These are phyloP conservation scores for Ornithoptera alexandrae DNA, from an alignment of 2,888 invertebrate genomes.

Conservation along the genomic window DNA sequence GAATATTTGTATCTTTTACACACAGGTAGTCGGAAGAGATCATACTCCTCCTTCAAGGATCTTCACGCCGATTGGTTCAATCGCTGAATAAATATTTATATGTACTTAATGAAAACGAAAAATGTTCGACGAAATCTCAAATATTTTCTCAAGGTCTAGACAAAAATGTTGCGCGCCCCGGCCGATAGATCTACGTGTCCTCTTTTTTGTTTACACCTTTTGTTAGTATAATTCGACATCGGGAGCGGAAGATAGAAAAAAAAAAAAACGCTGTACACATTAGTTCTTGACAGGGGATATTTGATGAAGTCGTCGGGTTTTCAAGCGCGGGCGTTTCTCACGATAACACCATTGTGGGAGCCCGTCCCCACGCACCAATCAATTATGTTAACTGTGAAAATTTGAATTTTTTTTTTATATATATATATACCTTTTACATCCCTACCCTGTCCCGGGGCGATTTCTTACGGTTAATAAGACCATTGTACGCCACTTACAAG, in stretches of 20 bases:
- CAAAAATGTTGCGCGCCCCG: slow-evolving; percentile 62
- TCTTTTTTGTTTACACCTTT: slow-evolving; percentile 79
- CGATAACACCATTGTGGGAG: slow-evolving; percentile 66
- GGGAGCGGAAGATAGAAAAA: slow-evolving; percentile 71
- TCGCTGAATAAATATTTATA: too few relatives aligned
- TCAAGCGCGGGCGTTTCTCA: slow-evolving; percentile 61
- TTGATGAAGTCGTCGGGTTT: slow-evolving; percentile 76
- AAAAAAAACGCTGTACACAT: slow-evolving; percentile 75
- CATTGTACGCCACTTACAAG: slow-evolving; percentile 70
- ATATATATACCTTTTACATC: slow-evolving; percentile 35
- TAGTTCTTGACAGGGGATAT: slow-evolving; percentile 78
- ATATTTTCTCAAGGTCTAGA: background rate
- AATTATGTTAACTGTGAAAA: slow-evolving; percentile 78
- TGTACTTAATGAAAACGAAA: background rate
- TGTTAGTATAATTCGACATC: slow-evolving; percentile 78
- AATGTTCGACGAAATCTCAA: background rate
- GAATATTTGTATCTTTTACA: background rate
- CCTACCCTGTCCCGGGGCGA: slow-evolving; percentile 39
- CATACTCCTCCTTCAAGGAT: too few relatives aligned
- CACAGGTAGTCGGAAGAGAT: background rate
- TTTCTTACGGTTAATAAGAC: slow-evolving; percentile 64
- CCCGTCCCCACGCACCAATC: slow-evolving; percentile 74
- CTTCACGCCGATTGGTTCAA: background rate
- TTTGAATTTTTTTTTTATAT: slow-evolving; percentile 42
- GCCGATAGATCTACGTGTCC: slow-evolving; percentile 51